A percentile compares a stretch with the other conserved stretches of the same genome.
Conservation (phyloP, 2,113 vertebrate genomes). For the Myrmophylax atrothorax region DNA sequence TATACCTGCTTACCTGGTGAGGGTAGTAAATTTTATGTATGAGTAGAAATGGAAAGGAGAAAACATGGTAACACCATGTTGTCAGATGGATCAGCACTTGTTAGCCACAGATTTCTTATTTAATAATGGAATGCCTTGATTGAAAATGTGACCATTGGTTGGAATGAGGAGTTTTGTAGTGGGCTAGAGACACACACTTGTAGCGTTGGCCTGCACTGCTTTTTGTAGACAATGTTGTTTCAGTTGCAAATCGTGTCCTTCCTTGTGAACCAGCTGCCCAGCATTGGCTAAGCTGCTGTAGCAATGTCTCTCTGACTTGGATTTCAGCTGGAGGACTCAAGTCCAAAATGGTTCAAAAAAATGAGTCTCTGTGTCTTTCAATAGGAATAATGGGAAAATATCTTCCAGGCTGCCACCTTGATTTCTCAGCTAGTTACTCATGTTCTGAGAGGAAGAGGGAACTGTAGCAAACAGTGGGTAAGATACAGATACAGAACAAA, state of each 20-base stretch:
- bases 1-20: not conserved
- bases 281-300: not conserved
- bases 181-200: not conserved
- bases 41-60: not conserved
- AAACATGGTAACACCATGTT: not conserved
- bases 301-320: fast-evolving
- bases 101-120: not conserved
- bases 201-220: not conserved
- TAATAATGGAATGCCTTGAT: not conserved
- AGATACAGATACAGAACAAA: not conserved
- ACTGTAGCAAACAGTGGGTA: not conserved
- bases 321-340: not conserved
- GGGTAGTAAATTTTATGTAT: not conserved
- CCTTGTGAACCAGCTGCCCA: not conserved
- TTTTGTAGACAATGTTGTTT: not conserved
- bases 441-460: not conserved
- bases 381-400: not conserved
- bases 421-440: not conserved
- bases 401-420: not conserved
- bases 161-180: not conserved
- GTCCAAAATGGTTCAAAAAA: not conserved
- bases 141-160: not conserved
- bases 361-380: not conserved
- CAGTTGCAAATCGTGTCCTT: not conserved
- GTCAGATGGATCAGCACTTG: not conserved